A percentile compares a stretch with the other conserved stretches of the same genome.
These are phyloP conservation scores for Apis laboriosa DNA, from an alignment of 1,140 invertebrate genomes.

Conservation along the genomic window DNA sequence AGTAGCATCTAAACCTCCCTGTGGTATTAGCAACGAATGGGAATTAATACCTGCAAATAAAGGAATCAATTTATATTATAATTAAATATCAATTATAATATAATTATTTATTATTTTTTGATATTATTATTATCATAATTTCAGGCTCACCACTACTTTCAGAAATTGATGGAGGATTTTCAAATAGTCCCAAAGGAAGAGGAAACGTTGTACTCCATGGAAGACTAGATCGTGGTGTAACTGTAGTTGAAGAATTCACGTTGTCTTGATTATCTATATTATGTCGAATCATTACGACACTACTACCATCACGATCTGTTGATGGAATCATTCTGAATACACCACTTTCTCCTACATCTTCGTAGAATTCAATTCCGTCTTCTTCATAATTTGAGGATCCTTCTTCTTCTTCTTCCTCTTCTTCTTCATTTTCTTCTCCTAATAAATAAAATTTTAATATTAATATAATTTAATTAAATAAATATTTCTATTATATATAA, in stretches of 20 bases:
- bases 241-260: slow-evolving; percentile 70
- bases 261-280: slow-evolving; percentile 76
- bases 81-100: neutral
- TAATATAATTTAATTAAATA: neutral
- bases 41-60: slow-evolving; percentile 70
- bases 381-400: slow-evolving; percentile 82
- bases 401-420: slow-evolving; percentile 86
- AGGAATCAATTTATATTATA: slow-evolving; percentile 43
- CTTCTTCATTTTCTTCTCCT: slow-evolving; percentile 82
- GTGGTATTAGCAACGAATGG: slow-evolving; percentile 74
- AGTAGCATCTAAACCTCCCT: slow-evolving; percentile 70
- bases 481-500: slow-evolving; percentile 2
- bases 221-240: slow-evolving; percentile 79
- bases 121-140: neutral
- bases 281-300: slow-evolving; percentile 85
- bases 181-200: slow-evolving; percentile 83
- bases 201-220: slow-evolving; percentile 82
- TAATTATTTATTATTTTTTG: neutral
- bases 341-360: slow-evolving; percentile 78
- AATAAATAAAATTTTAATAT: neutral
- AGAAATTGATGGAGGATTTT: slow-evolving; percentile 79
- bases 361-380: slow-evolving; percentile 82
- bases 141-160: slow-evolving; percentile 72
- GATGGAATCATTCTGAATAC: slow-evolving; percentile 81
- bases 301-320: slow-evolving; percentile 82